Base-by-base conservation (phyloP, 2,113 vertebrate genomes). In the Oxyura jamaicensis region DNA sequence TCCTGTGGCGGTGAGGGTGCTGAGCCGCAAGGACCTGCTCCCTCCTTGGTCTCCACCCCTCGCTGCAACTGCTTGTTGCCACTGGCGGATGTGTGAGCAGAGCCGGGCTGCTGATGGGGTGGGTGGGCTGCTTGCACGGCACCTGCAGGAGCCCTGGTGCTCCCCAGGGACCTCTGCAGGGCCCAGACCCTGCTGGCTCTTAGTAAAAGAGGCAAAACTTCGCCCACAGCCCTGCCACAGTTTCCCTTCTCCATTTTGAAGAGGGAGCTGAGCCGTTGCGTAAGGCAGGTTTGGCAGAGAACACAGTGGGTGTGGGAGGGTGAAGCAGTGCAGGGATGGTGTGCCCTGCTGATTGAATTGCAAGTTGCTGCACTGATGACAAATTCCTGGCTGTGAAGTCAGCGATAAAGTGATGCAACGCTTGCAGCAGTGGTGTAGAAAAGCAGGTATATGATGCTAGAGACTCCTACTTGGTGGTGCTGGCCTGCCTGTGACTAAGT, bases 241-340 rank as follows among this genome's bases (percentile, higher is more conserved):
- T 4, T 60, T 65, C 19, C 10, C 12, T 18, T 15, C 42, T 55
- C 15, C 9, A 2, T 42, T 11, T 6, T 6, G 9, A 33, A 33
- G 8, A 55, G 26, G 59, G 17, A 10, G 0, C 73, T 1, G 13
- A 20, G 42, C 9, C 1, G 12, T 35, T 55, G 60, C 63, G 3
- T 2, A 2, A 50, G 26, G 68, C 10, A 25, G 2, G 56, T 46
- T n/a, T 11, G 73, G 79, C 41, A 62, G 69, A 58, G 7, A 52
- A 12, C 4, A 25, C 28, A 39, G 17, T 50, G 84, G 82, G 71
- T 5, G 90, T 88, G 92, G 79, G 74, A 71, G 83, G 85, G n/a
- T 7, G n/a, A 56, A 55, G 81, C 55, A n/a, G 59, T 1, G 2
- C 25, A 10, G 84, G 65, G n/a, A 5, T 1, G 28, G 19, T 11